Percentiles rank a stretch among this genome's conserved stretches.
Conservation (phyloP, 2,888 invertebrate species). For the Boloria selene region DNA sequence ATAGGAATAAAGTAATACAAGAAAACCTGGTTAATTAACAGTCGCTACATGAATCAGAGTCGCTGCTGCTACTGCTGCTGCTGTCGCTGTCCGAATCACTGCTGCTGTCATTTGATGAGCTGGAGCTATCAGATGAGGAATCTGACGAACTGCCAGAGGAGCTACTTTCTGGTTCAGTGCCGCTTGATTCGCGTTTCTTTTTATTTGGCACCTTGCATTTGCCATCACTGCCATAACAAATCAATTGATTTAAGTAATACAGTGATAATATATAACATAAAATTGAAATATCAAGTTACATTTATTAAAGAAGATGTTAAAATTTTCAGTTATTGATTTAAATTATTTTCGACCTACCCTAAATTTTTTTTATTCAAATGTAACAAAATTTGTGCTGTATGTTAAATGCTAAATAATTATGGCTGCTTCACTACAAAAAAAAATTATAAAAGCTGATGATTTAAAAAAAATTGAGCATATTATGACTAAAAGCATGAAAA, state of each 20-base stretch:
- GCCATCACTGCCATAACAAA: slow-evolving; percentile 55
- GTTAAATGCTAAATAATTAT: background rate
- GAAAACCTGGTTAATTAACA: slow-evolving; percentile 35
- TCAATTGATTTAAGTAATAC: background rate
- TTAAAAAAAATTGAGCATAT: too few relatives aligned
- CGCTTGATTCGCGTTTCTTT: slow-evolving; percentile 63
- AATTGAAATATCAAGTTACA: too few relatives aligned
- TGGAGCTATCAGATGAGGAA: slow-evolving; percentile 59
- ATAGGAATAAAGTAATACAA: slow-evolving; percentile 8
- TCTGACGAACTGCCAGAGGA: slow-evolving; percentile 63
- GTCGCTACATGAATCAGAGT: slow-evolving; percentile 59
- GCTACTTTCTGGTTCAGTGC: slow-evolving; percentile 59
- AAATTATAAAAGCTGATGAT: too few relatives aligned
- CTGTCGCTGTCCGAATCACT: slow-evolving; percentile 56
- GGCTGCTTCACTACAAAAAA: too few relatives aligned
- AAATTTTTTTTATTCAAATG: background rate
- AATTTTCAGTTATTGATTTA: slow-evolving; percentile 1
- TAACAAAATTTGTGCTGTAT: background rate
- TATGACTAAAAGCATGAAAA: too few relatives aligned
- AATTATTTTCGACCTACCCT: slow-evolving; percentile 9
- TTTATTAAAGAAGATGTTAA: too few relatives aligned
- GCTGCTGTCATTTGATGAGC: slow-evolving; percentile 60
- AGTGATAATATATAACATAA: background rate
- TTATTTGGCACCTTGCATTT: slow-evolving; percentile 68
- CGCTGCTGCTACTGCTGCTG: slow-evolving; percentile 50